phyloP scores from a whole-genome alignment of 2,797 vertebrate species.

The Clarias pachynema region DNA sequence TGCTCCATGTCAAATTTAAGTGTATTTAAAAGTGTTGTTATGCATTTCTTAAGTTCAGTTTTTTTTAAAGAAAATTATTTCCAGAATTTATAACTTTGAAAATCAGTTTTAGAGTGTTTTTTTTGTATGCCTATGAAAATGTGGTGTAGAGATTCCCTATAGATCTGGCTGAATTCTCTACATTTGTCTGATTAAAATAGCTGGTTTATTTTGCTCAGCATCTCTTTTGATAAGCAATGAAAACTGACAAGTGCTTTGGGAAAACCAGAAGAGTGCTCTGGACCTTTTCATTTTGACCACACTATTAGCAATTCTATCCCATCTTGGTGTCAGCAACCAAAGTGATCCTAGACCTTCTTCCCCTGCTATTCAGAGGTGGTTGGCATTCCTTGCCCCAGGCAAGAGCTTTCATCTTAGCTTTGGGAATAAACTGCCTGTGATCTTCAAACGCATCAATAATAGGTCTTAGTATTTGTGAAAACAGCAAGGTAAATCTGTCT shows the following conservation, averaged over 20 bases:
- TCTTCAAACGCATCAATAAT: conserved; percentile 73
- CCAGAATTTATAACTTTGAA: background rate
- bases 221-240: conserved; percentile 12
- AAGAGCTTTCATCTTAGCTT: conserved; percentile 73
- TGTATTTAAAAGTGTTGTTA: background rate
- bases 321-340: conserved; percentile 58
- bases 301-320: conserved; percentile 45
- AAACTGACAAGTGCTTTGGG: conserved; percentile 19
- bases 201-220: background rate
- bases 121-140: background rate
- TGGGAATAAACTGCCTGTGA: conserved; percentile 64
- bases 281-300: conserved; percentile 49
- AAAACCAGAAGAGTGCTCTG: conserved; percentile 28
- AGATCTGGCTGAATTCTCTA: background rate
- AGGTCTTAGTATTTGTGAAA: conserved; percentile 56
- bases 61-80: background rate
- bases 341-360: conserved; percentile 62
- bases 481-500: conserved; percentile 50
- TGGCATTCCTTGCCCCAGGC: conserved; percentile 74
- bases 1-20: background rate
- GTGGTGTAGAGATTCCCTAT: background rate
- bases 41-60: too few species aligned
- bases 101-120: background rate
- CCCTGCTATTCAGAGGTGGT: conserved; percentile 64
- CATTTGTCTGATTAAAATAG: background rate